Conservation (phyloP, 1,140 invertebrate species). For the Calephelis virginiensis region DNA sequence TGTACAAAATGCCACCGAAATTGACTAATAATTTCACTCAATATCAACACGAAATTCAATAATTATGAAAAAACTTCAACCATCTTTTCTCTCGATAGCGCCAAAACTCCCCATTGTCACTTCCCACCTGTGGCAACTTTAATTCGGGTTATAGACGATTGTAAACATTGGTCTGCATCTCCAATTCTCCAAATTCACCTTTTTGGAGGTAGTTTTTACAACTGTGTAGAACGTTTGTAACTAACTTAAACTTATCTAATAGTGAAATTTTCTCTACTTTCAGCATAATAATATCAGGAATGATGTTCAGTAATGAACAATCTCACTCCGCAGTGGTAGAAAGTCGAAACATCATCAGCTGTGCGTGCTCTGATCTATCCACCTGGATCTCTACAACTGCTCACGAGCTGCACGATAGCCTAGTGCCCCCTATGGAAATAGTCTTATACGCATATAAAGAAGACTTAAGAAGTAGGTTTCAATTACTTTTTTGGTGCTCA, state of each 20-base stretch:
- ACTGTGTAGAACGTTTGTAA: too few relatives aligned
- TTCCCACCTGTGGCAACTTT: too few relatives aligned
- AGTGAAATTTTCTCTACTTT: constrained; percentile 22
- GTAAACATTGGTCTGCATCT: too few relatives aligned
- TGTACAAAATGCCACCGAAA: too few relatives aligned
- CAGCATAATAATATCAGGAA: constrained; percentile 57
- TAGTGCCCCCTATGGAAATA: constrained; percentile 59
- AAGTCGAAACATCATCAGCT: constrained; percentile 51
- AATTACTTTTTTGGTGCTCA: neutral
- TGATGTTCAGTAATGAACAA: constrained; percentile 65
- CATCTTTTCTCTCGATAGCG: too few relatives aligned
- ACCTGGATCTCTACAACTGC: constrained; percentile 58
- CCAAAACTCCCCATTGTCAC: too few relatives aligned
- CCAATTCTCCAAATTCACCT: neutral
- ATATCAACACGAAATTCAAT: too few relatives aligned
- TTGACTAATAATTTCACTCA: too few relatives aligned
- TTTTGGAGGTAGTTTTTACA: neutral
- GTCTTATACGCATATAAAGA: constrained; percentile 59
- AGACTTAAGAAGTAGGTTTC: constrained; percentile 60
- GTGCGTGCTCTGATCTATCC: constrained; percentile 58
- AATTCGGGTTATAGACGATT: too few relatives aligned
- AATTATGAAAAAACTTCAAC: too few relatives aligned
- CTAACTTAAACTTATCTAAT: too few relatives aligned
- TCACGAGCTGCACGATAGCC: constrained; percentile 56
- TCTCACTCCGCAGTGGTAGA: constrained; percentile 43